These are phyloP conservation scores for Danaus chrysippus DNA, from an alignment of 2,888 invertebrate genomes.

Conservation along the genomic window DNA sequence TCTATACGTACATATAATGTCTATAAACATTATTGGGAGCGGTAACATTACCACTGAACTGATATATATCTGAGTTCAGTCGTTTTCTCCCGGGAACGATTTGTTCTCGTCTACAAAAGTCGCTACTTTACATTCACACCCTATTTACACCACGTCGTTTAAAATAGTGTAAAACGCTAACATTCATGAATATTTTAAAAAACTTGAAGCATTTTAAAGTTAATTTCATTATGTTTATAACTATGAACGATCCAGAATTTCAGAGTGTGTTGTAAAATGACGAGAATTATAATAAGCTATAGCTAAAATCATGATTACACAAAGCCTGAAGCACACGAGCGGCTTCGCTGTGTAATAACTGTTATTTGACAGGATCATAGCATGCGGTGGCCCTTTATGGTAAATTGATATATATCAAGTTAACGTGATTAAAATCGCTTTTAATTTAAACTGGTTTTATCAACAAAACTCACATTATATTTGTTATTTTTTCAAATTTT, in stretches of 20 bases:
- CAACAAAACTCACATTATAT: neutral
- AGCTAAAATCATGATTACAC: neutral
- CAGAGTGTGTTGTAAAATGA: too few species aligned
- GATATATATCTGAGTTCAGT: slow-evolving; percentile 6
- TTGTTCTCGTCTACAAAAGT: slow-evolving; percentile 7
- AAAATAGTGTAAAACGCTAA: neutral
- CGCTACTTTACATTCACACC: slow-evolving; percentile 4
- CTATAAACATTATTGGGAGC: slow-evolving; percentile 4
- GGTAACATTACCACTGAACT: slow-evolving; percentile 7
- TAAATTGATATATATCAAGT: slow-evolving; percentile 3
- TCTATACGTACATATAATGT: neutral
- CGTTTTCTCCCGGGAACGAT: slow-evolving; percentile 5
- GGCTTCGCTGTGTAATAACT: neutral
- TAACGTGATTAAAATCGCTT: neutral
- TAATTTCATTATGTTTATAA: too few species aligned
- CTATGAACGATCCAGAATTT: too few species aligned
- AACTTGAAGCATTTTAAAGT: too few species aligned
- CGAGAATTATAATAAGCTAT: neutral
- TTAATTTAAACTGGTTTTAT: neutral
- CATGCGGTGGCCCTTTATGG: neutral
- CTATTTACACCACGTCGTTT: slow-evolving; percentile 2
- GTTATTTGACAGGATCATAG: slow-evolving; percentile 3
- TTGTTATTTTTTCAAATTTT: neutral
- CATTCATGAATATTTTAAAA: neutral
- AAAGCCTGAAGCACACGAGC: neutral